Base-by-base conservation (phyloP, 2,888 invertebrate genomes). In the Limnephilus rhombicus region DNA sequence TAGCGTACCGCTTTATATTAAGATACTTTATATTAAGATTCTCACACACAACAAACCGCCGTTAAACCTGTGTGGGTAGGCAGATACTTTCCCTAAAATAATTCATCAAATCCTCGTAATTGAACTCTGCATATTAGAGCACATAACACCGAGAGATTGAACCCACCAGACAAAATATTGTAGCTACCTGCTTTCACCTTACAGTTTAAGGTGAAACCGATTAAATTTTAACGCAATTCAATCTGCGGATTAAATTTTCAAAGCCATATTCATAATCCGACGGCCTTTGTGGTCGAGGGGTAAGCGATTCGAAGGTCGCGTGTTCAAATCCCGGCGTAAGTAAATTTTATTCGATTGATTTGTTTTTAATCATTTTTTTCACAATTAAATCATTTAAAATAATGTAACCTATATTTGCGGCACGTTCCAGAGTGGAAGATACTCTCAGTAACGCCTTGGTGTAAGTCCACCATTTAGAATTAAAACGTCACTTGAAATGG, bases 81-180 rank as follows among this genome's bases (percentile, higher is more conserved):
- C 24, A 68, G 53, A 18, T 68, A 68, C 24, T 68, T 68, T 34
- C 68, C 12, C 31, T 12, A 3, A 24, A 68, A 88, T 88, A 80
- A 88, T 88, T 68, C 88, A 88, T 80, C 88, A 88, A 80, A 88
- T 88, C 80, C 34, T 88, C 34, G 80, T 88, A 88, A 88, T 88
- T 88, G 88, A 88, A 88, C 80, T 68, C 88, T 34, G 88, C 80
- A 68, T 88, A 88, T 88, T 88, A 88, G 37, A 80, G 68, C 29
- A 88, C 34, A 88, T 37, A 34, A 18, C 80, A 37, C 68, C 49
- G 53, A 68, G 53, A 68, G 24, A 68, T 68, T 68, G 18, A 53
- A 68, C 53, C 18, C 53, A 24, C 53, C 18, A 68, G 53, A 68
- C 53, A 68, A 68, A 68, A 68, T 68, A 18, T 68, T 68, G 5